phyloP scores from a whole-genome alignment of 2,113 vertebrate genomes.

The Ameiurus melas region DNA sequence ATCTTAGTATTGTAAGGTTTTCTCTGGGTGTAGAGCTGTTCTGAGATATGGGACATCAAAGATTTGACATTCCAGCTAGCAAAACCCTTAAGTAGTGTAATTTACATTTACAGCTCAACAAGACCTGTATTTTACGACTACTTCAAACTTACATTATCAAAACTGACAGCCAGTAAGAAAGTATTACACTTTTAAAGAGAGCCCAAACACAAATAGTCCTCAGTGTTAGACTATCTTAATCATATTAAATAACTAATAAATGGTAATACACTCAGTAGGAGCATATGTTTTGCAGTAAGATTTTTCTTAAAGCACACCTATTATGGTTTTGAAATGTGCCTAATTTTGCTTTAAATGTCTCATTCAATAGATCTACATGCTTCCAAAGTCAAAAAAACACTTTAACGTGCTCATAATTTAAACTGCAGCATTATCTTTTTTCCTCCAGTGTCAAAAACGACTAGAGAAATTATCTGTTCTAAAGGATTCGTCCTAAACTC shows the following conservation, averaged over 20 bases:
- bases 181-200: neutral
- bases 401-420: no score
- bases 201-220: neutral
- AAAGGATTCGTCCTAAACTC: no score
- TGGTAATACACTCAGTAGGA: neutral
- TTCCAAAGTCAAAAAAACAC: no score
- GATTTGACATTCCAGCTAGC: neutral
- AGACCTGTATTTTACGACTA: neutral
- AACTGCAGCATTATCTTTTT: no score
- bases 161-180: neutral
- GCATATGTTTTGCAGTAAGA: neutral
- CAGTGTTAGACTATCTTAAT: neutral
- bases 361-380: no score
- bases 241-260: neutral
- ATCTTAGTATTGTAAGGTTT: conserved; percentile 9
- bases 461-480: no score
- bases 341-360: no score
- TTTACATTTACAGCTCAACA: neutral
- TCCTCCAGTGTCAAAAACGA: no score
- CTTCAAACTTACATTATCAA: neutral
- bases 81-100: neutral
- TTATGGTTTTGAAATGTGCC: no score
- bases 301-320: neutral
- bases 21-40: neutral
- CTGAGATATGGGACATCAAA: neutral